These are phyloP conservation scores for Ceratothoa steindachneri DNA, from an alignment of 2,888 invertebrate species.

Conservation along the genomic window DNA sequence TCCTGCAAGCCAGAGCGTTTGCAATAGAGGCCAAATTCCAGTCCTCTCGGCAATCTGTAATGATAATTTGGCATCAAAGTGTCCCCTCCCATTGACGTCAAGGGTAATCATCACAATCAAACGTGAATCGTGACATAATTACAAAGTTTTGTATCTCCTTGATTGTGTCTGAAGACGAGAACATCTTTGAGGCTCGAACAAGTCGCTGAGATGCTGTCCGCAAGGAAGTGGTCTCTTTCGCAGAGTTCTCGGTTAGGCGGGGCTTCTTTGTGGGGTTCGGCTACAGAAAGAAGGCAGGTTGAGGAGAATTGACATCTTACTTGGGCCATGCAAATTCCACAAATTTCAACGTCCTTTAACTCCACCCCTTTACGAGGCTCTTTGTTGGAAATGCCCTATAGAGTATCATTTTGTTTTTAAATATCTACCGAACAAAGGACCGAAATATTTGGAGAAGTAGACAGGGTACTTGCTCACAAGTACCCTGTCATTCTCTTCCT, in stretches of 20 bases:
- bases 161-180: conserved; percentile 40
- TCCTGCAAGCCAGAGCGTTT: conserved; percentile 38
- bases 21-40: conserved; percentile 42
- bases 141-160: conserved; percentile 42
- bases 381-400: too few species aligned
- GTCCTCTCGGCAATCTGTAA: conserved; percentile 38
- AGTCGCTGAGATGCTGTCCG: conserved; percentile 19
- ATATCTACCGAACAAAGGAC: too few species aligned
- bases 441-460: too few species aligned
- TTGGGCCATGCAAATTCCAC: neutral
- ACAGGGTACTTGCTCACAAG: too few species aligned
- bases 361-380: too few species aligned
- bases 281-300: too few species aligned
- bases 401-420: too few species aligned
- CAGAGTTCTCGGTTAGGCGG: conserved; percentile 15
- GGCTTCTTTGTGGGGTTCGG: conserved; percentile 21
- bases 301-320: neutral
- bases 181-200: conserved; percentile 34
- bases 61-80: neutral
- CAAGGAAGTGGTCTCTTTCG: neutral
- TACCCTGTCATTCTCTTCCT: too few species aligned
- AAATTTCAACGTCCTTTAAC: too few species aligned
- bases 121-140: too few species aligned
- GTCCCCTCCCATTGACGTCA: too few species aligned
- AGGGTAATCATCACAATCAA: too few species aligned